Evolutionary conservation across 2,113 vertebrate genomes (phyloP).

Genomic region (Paradisaea rubra): DNA sequence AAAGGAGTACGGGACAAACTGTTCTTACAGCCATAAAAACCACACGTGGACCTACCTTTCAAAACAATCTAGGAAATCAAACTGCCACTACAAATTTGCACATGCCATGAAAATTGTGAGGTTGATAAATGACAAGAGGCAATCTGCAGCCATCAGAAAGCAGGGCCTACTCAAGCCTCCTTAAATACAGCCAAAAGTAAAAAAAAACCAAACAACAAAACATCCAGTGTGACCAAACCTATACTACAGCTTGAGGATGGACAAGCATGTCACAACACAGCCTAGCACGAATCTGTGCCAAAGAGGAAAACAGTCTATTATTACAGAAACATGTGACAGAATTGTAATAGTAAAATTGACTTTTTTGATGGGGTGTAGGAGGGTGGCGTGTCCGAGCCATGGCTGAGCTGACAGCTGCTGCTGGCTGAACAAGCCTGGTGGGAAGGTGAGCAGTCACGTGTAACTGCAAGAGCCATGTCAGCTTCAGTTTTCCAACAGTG

Average conservation of each 20-base stretch:
- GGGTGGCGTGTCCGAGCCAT: neutral
- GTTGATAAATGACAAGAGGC: neutral
- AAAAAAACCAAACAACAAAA: neutral
- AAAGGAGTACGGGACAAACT: neutral
- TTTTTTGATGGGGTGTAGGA: neutral
- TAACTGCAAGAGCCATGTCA: accelerated
- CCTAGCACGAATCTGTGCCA: neutral
- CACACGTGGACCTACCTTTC: neutral
- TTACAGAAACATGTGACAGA: neutral
- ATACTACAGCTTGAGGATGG: accelerated
- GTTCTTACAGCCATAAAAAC: neutral
- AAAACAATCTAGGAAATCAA: neutral
- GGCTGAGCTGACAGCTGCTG: neutral
- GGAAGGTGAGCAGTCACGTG: neutral
- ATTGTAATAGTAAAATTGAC: neutral
- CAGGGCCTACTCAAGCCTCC: neutral
- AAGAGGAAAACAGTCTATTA: neutral
- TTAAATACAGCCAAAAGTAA: neutral
- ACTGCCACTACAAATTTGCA: neutral
- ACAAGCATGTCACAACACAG: neutral
- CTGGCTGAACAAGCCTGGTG: neutral
- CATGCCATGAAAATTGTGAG: neutral
- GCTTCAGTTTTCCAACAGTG: neutral
- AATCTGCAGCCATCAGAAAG: neutral
- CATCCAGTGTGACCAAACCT: accelerated